phyloP scores from a whole-genome alignment of 2,113 vertebrate species.

The Alexandromys fortis region DNA sequence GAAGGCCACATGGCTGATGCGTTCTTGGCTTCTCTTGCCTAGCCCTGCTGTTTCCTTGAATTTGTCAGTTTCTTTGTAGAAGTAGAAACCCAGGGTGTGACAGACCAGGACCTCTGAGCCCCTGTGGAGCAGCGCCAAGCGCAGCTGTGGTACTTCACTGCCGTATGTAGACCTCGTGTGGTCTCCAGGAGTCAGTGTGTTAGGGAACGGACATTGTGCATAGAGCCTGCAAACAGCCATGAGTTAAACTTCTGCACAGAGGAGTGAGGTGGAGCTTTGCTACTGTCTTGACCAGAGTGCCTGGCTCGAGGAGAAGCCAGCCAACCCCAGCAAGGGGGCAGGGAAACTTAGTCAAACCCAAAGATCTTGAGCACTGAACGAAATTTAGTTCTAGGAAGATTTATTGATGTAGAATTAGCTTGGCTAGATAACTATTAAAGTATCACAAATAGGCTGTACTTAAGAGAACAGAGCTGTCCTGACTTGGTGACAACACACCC shows the following conservation, averaged over 20 bases:
- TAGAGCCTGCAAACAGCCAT: neutral
- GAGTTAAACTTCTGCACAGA: neutral
- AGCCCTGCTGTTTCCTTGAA: neutral
- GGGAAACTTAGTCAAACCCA: neutral
- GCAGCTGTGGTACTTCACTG: neutral
- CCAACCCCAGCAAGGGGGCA: neutral
- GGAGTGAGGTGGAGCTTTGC: neutral
- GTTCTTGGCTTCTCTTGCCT: neutral
- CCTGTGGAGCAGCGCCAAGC: neutral
- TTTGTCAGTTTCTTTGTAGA: neutral
- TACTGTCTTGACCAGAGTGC: neutral
- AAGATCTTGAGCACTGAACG: neutral
- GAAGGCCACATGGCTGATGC: too few relatives aligned
- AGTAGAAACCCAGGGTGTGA: neutral
- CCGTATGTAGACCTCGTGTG: too few relatives aligned
- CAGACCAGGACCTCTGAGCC: neutral
- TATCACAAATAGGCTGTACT: neutral
- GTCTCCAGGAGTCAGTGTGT: neutral
- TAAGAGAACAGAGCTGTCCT: neutral
- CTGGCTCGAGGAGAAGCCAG: neutral
- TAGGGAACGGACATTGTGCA: neutral
- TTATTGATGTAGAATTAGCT: neutral
- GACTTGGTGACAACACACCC: too few relatives aligned
- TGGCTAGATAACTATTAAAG: neutral
- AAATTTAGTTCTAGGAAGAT: neutral